Conservation (phyloP, 2,888 invertebrate species). For the Aspidapion aeneum region DNA sequence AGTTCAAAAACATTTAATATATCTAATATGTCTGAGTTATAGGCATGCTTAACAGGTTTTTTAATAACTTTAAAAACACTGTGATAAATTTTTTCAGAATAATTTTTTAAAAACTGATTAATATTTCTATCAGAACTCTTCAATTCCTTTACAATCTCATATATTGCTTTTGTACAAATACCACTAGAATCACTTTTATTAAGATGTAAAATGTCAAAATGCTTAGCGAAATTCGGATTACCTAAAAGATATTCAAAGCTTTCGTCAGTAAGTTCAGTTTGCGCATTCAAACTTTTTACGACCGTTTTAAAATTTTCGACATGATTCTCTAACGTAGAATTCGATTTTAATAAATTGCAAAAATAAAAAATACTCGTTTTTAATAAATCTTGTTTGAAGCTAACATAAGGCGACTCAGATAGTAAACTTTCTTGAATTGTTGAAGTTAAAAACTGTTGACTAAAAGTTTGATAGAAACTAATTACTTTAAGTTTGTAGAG, state of each 20-base stretch:
- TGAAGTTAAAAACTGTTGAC: slow-evolving; percentile 29
- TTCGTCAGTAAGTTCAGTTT: slow-evolving; percentile 27
- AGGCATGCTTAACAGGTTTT: slow-evolving; percentile 44
- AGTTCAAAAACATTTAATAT: slow-evolving; percentile 48
- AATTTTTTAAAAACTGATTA: slow-evolving; percentile 47
- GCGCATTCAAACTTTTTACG: slow-evolving; percentile 26
- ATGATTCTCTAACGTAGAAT: slow-evolving; percentile 20
- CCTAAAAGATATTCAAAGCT: slow-evolving; percentile 43
- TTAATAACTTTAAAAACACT: slow-evolving; percentile 46
- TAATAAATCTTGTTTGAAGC: slow-evolving; percentile 34
- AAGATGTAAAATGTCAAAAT: slow-evolving; percentile 42
- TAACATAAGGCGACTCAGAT: slow-evolving; percentile 22
- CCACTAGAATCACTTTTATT: slow-evolving; percentile 32
- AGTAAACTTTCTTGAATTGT: slow-evolving; percentile 22
- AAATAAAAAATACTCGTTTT: slow-evolving; percentile 35
- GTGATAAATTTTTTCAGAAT: slow-evolving; percentile 53
- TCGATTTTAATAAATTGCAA: slow-evolving; percentile 28
- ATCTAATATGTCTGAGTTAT: slow-evolving; percentile 40
- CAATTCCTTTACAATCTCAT: slow-evolving; percentile 24
- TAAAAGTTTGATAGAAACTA: slow-evolving; percentile 30
- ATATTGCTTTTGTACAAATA: slow-evolving; percentile 40
- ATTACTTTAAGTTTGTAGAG: no score
- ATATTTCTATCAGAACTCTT: slow-evolving; percentile 16
- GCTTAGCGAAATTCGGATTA: slow-evolving; percentile 45
- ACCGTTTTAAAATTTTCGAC: slow-evolving; percentile 30